phyloP scores from a whole-genome alignment of 2,113 vertebrate genomes.

The Prochilodus magdalenae region DNA sequence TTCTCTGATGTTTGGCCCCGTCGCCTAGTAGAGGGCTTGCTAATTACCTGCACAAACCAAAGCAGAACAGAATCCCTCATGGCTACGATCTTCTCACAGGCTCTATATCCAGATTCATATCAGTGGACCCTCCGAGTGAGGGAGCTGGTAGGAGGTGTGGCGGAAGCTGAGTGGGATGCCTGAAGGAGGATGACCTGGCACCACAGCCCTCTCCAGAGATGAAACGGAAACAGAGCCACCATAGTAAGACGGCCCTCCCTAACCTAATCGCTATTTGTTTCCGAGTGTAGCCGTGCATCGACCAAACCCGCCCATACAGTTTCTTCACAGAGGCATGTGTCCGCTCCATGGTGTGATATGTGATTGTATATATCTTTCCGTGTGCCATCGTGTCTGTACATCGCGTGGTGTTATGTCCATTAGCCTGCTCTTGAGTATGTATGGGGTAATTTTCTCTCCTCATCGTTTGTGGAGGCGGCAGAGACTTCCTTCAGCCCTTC shows the following conservation, averaged over 20 bases:
- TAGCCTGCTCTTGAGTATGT: constrained; percentile 39
- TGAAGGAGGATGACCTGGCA: background rate
- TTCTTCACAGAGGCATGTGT: constrained; percentile 24
- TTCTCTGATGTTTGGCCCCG: constrained; percentile 14
- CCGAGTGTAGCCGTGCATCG: background rate
- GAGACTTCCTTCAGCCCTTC: background rate
- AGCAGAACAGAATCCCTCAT: constrained; percentile 19
- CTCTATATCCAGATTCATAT: constrained; percentile 26
- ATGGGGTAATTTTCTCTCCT: constrained; percentile 13
- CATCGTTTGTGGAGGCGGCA: background rate
- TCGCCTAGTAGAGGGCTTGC: constrained; percentile 16
- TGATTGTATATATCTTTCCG: too few species aligned
- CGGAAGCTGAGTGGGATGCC: background rate
- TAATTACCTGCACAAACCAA: constrained; percentile 20
- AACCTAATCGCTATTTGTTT: too few species aligned
- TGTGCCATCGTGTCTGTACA: too few species aligned
- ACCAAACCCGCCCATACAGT: background rate
- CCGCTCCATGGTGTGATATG: background rate
- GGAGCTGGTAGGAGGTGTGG: constrained; percentile 25
- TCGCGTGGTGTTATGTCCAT: constrained; percentile 35
- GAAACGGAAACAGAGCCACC: background rate
- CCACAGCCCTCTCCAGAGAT: background rate
- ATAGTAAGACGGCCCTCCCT: background rate
- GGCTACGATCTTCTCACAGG: constrained; percentile 19
- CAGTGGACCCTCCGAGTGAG: constrained; percentile 26